Evolutionary conservation across 2,113 vertebrate species (phyloP), one percentile per base, ranked within the genome.

Genomic region (Channa maculata): DNA sequence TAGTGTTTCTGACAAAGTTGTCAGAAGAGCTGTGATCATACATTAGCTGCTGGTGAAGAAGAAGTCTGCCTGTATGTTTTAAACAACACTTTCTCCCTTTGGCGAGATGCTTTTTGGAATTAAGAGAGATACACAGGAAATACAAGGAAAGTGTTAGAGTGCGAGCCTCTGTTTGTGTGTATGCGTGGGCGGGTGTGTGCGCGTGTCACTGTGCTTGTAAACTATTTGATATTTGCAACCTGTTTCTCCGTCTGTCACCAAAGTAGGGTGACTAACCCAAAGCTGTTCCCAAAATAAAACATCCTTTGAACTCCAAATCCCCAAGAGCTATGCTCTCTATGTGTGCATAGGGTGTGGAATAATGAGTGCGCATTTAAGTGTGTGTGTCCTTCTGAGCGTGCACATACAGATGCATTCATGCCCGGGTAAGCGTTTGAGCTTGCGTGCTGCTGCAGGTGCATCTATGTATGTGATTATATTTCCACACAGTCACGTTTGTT

Each of bases 211-310:
- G 50, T 58, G 58, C 68, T 71, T 67, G 80, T 71, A 71, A 71
- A 70, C 70, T 79, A 80, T 90, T 75, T 86, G 86, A 85, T 87
- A 83, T 86, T 79, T 85, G 76, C 86, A 85, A 87, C 90, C 88
- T 90, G 86, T 86, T 91, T 75, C 86, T 86, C 86, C 81, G 71
- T 87, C 86, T 90, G 86, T 86, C 86, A 38, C 79, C 79, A 70
- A 69, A 71, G 79, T 74, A 70, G 71, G 80, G 86, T 86, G 85
- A 89, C 77, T 70, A 83, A 87, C 88, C 86, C 71, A 64, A 79
- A 82, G 88, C 80, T 78, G 71, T 78, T 90, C 83, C 81, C 51
- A 72, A 89, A 91, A 90, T 88, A 88, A 88, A 79, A 74, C 71
- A 62, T 83, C 64, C 83, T 89, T 90, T 87, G 79, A 91, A 91